Conservation (phyloP, 1,140 invertebrate species). For the Vollenhovia emeryi region DNA sequence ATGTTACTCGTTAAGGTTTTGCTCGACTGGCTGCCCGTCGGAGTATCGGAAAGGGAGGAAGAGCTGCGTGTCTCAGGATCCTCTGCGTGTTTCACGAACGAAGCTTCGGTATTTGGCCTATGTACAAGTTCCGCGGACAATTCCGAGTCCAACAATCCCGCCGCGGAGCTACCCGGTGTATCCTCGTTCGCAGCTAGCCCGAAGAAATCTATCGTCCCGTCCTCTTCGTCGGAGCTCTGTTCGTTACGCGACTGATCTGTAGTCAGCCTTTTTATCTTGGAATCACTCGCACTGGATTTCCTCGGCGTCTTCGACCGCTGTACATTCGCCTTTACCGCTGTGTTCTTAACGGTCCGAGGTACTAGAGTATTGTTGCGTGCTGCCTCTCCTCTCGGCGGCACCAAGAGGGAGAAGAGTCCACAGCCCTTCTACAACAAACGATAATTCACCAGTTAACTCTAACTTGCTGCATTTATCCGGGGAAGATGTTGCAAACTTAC, state of each 20-base stretch:
- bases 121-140: not conserved
- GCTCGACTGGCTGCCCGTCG: conserved; percentile 5
- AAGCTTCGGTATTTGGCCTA: not conserved
- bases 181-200: conserved; percentile 28
- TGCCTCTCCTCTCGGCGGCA: conserved; percentile 78
- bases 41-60: not conserved
- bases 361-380: conserved; percentile 73
- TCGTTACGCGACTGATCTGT: conserved; percentile 75
- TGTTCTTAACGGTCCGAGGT: conserved; percentile 79
- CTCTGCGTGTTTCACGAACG: not conserved
- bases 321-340: conserved; percentile 40
- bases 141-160: not conserved
- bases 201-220: conserved; percentile 58
- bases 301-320: conserved; percentile 6
- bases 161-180: not conserved
- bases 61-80: not conserved
- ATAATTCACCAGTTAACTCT: conserved; percentile 1
- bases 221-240: conserved; percentile 84
- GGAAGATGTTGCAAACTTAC: conserved; percentile 69
- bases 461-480: not conserved
- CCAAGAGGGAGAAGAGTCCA: conserved; percentile 82
- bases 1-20: conserved; percentile 76
- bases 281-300: not conserved
- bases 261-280: conserved; percentile 22
- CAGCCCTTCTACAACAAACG: conserved; percentile 75